phyloP scores from a whole-genome alignment of 2,888 invertebrate genomes.

The Panzeria rudis region DNA sequence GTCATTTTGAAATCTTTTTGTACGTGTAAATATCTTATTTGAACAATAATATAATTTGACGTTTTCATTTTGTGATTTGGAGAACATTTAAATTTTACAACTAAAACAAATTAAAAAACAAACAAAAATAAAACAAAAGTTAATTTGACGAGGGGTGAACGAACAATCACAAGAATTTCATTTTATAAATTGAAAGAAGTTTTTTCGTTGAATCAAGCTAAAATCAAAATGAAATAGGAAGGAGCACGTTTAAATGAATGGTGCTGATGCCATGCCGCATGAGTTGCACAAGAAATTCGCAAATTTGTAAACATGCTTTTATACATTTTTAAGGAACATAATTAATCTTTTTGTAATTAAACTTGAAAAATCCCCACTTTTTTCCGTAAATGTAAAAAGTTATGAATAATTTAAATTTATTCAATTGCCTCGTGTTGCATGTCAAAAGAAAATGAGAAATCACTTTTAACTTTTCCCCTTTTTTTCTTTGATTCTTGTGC shows the following conservation, averaged over 20 bases:
- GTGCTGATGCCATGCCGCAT: neutral
- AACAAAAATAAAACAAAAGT: slow-evolving; percentile 33
- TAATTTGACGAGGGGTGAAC: slow-evolving; percentile 67
- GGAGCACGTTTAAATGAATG: neutral
- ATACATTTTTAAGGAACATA: slow-evolving; percentile 41
- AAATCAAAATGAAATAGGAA: neutral
- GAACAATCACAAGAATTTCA: slow-evolving; percentile 51
- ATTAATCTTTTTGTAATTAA: slow-evolving; percentile 72
- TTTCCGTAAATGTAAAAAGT: slow-evolving; percentile 34
- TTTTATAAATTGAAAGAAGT: slow-evolving; percentile 25
- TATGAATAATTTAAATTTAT: slow-evolving; percentile 73
- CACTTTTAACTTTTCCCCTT: slow-evolving; percentile 62
- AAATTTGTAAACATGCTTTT: slow-evolving; percentile 58
- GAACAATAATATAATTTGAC: slow-evolving; percentile 69
- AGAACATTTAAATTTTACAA: slow-evolving; percentile 49
- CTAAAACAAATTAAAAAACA: slow-evolving; percentile 32
- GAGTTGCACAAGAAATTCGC: slow-evolving; percentile 17
- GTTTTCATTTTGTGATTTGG: slow-evolving; percentile 70
- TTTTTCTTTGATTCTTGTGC: neutral
- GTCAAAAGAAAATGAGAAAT: slow-evolving; percentile 73
- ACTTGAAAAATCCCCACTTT: slow-evolving; percentile 49
- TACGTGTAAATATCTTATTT: slow-evolving; percentile 8
- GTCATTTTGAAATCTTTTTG: slow-evolving; percentile 66
- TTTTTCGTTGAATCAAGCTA: neutral
- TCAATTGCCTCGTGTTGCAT: slow-evolving; percentile 73